phyloP scores from a whole-genome alignment of 2,888 invertebrate species.

The Artemia sinica region DNA sequence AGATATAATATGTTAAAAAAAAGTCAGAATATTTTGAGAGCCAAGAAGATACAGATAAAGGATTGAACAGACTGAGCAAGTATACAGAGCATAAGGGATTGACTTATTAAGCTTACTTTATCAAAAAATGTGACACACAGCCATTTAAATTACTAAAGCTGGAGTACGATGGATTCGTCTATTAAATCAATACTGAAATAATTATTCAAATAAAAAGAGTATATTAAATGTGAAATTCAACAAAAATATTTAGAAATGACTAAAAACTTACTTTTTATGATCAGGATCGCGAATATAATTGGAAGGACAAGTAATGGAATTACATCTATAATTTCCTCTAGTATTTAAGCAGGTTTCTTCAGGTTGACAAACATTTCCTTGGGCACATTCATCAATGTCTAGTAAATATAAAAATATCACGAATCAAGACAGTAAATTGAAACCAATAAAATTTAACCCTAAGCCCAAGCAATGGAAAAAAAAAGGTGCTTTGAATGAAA shows the following conservation, averaged over 20 bases:
- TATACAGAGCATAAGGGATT: too few species aligned
- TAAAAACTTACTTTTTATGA: conserved; percentile 54
- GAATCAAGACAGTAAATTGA: too few species aligned
- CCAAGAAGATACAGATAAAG: too few species aligned
- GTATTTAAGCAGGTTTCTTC: conserved; percentile 76
- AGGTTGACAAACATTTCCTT: conserved; percentile 33
- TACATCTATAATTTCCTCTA: conserved; percentile 71
- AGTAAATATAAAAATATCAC: conserved; percentile 24
- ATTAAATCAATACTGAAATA: neutral
- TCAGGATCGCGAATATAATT: conserved; percentile 60
- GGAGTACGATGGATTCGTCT: neutral
- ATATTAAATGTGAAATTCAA: neutral
- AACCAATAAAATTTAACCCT: too few species aligned
- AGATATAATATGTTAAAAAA: too few species aligned
- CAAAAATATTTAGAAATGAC: conserved; percentile 16
- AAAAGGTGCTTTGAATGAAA: too few species aligned
- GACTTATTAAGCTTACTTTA: neutral
- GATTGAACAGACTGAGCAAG: too few species aligned
- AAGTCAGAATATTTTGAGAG: too few species aligned
- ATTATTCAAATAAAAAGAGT: neutral
- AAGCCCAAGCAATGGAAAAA: too few species aligned
- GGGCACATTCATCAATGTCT: conserved; percentile 55
- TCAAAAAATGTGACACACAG: neutral
- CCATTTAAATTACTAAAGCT: neutral
- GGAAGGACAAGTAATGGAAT: conserved; percentile 61